Percentiles rank a stretch among this genome's conserved stretches.
phyloP scores from a whole-genome alignment of 1,140 invertebrate species.

The Chlorops oryzae region DNA sequence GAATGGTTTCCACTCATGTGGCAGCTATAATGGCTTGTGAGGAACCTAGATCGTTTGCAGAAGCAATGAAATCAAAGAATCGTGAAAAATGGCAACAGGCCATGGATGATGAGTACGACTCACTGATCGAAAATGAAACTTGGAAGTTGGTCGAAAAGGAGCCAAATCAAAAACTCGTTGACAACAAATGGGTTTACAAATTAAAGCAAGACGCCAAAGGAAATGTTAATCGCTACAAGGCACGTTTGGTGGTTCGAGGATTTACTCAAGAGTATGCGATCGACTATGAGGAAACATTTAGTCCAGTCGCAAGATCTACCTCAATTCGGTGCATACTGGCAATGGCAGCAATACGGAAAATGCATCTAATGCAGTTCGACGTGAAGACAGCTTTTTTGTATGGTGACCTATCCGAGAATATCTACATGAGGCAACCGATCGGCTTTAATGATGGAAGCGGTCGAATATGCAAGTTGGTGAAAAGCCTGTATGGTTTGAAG shows the following conservation, averaged over 20 bases:
- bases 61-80: slow-evolving; percentile 25
- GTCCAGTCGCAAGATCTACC: slow-evolving; percentile 20
- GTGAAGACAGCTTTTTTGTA: slow-evolving; percentile 42
- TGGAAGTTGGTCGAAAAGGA: slow-evolving; percentile 31
- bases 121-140: slow-evolving; percentile 20
- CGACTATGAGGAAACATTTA: slow-evolving; percentile 26
- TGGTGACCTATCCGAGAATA: slow-evolving; percentile 35
- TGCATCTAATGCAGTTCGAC: slow-evolving; percentile 34
- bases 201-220: slow-evolving; percentile 17
- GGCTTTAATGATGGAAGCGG: slow-evolving; percentile 17
- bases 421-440: slow-evolving; percentile 43
- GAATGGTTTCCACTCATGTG: too few species aligned
- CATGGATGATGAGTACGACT: slow-evolving; percentile 36
- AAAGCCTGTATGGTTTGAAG: slow-evolving; percentile 32
- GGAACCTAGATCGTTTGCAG: slow-evolving; percentile 28
- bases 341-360: slow-evolving; percentile 24
- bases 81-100: slow-evolving; percentile 34
- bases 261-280: slow-evolving; percentile 36
- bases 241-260: too few species aligned
- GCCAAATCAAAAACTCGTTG: slow-evolving; percentile 29
- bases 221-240: slow-evolving; percentile 32
- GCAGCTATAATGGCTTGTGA: too few species aligned
- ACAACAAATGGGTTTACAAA: slow-evolving; percentile 39
- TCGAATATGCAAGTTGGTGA: slow-evolving; percentile 14
- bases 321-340: slow-evolving; percentile 28